Evolutionary conservation across 2,888 invertebrate species (phyloP), one percentile per base, ranked within the genome.

Genomic region (Dryobotodes eremita): DNA sequence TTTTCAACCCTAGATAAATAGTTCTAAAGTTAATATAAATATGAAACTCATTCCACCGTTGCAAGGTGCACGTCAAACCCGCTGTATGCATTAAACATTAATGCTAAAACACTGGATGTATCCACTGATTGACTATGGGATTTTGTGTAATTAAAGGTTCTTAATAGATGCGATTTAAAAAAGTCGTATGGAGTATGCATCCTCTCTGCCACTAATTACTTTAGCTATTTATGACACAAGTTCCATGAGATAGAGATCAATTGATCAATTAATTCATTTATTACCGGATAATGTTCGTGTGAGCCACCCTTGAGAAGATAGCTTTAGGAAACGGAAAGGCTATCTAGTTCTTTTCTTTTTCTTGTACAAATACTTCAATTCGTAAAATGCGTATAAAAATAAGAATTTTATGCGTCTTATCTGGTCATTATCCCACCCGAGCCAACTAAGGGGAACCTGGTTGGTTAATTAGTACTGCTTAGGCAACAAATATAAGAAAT

Each of bases 71-170:
- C 72, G 71, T 71, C 59, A 71, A 86, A 77, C 89, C 85, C 74
- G 84, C 77, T 78, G 77, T 80, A 89, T 86, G 82, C 82, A 89
- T 89, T 87, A 90, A 86, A 89, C 84, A 91, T 90, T 79, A 84
- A 84, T 71, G 80, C 59, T 84, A 91, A 88, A 84, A 85, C 80
- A 73, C 77, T 80, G 48, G 78, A 65, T 82, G 69, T 69, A 78
- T 82, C 78, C 74, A 75, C 82, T 87, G 90, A 87, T 89, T 88
- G 80, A 83, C 83, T 87, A 90, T 90, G 88, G 87, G 89, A 90
- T 90, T 90, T 89, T 87, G 86, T 86, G 87, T 90, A 89, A 90
- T 90, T 89, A 92, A 90, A 82, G 61, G 64, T 80, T 85, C 83
- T 71, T 82, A 87, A 82, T 76, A 81, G 74, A 86, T 81, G 70